Percentiles rank a stretch among this genome's conserved stretches.
Evolutionary conservation across 2,888 invertebrate genomes (phyloP).

Genomic region (Apamea monoglypha): DNA sequence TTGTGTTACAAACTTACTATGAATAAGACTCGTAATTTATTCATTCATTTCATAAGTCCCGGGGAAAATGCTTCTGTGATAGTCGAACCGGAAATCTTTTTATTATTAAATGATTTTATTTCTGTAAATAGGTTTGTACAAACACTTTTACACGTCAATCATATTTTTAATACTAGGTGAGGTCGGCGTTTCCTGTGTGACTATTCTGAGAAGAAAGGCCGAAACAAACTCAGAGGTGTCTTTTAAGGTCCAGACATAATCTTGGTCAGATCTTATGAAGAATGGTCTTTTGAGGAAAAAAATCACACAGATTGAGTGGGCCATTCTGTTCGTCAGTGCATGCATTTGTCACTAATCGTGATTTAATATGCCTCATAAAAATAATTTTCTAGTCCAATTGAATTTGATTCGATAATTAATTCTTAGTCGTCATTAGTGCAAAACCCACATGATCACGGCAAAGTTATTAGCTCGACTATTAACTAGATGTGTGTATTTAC

Average conservation of each 20-base stretch:
- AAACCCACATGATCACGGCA: slow-evolving; percentile 4
- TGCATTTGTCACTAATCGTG: neutral
- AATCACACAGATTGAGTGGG: neutral
- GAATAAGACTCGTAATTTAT: slow-evolving; percentile 47
- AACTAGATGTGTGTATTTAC: slow-evolving; percentile 30
- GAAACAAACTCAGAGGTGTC: neutral
- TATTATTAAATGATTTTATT: neutral
- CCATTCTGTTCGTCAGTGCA: neutral
- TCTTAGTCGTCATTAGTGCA: neutral
- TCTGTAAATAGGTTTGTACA: neutral
- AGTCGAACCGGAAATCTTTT: neutral
- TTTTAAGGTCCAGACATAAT: neutral
- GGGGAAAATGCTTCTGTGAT: slow-evolving; percentile 9
- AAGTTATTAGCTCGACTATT: slow-evolving; percentile 12
- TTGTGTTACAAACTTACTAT: slow-evolving; percentile 44
- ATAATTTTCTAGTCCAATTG: neutral
- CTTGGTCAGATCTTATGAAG: neutral
- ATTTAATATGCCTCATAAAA: neutral
- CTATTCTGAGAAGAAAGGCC: neutral
- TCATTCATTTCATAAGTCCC: slow-evolving; percentile 39
- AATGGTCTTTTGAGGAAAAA: neutral
- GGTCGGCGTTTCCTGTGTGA: neutral
- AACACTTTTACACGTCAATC: neutral
- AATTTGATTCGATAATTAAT: neutral
- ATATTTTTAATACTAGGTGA: neutral